Base-by-base conservation (phyloP, 2,797 vertebrate species). In the Hyperoplus lanceolatus region DNA sequence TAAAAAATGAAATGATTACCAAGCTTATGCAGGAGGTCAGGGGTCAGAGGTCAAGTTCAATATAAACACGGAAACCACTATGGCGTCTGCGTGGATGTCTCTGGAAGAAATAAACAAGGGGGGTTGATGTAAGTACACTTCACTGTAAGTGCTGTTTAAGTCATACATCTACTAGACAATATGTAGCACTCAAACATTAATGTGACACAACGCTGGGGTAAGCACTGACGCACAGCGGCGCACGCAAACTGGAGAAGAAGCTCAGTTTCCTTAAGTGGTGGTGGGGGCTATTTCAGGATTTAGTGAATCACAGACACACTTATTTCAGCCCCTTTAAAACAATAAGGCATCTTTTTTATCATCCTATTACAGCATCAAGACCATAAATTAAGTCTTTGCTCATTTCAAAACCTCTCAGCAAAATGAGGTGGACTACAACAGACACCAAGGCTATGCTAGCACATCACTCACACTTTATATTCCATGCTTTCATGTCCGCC, bases 1-100 rank as follows among this genome's bases (percentile, higher is more conserved):
- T 93, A 97, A 97, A 97, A 97, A 97, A 97, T 99, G 97, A 98
- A 97, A 99, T 99, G 98, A 96, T 99, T 99, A 99, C 98, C 97
- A 99, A 98, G 97, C 95, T 95, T 97, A 98, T 98, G 97, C 97
- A 97, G 98, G 96, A 98, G 97, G 96, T 99, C 97, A 99, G 95
- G 97, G 96, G 94, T 95, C 97, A 99, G 97, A 97, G 97, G 96
- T 99, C 97, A 98, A 98, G 97, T 96, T 98, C 97, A 98, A 98
- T 94, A 97, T 97, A 97, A 98, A 99, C 97, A 97, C 96, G 96
- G 96, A 98, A 98, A 97, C 97, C 97, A 96, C 96, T 97, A 98
- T 96, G 97, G 94, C 97, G 94, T 96, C 97, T 89, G 93, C 92
- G 61, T 72, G 90, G 97, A 97, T 96, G 97, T 97, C 97, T 98